Conservation (phyloP, 2,113 vertebrate genomes). For the Thalassarche chlororhynchos region DNA sequence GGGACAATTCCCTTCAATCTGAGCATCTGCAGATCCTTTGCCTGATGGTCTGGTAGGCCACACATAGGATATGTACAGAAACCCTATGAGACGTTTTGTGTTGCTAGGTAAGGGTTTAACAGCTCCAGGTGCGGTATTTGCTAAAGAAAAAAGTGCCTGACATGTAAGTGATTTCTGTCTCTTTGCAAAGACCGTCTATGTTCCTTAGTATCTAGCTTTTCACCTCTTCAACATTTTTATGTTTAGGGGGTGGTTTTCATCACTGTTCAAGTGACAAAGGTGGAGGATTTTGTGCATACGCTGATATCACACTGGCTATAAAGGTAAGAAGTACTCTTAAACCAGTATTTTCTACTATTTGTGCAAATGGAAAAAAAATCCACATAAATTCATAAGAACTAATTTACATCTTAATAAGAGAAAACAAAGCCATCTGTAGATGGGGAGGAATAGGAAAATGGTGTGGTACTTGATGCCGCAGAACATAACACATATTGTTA, state of each 20-base stretch:
- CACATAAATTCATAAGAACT: neutral
- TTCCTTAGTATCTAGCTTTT: neutral
- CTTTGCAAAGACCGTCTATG: neutral
- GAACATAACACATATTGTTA: neutral
- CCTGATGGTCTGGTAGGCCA: neutral
- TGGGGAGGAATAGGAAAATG: neutral
- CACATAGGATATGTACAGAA: neutral
- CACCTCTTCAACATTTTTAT: neutral
- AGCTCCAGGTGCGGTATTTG: neutral
- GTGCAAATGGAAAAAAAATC: neutral
- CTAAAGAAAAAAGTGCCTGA: neutral
- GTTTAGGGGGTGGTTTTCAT: conserved; percentile 94
- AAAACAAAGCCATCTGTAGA: neutral
- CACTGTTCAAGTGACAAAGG: conserved; percentile 94
- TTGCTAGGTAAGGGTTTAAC: neutral
- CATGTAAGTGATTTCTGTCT: neutral
- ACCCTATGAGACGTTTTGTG: neutral
- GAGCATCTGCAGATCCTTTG: neutral
- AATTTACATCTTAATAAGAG: neutral
- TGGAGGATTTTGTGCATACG: conserved; percentile 96
- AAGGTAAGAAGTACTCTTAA: conserved; percentile 78
- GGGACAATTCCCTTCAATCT: neutral
- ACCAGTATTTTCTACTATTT: neutral
- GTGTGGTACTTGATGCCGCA: neutral
- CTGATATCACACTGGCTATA: conserved; percentile 93